phyloP scores from a whole-genome alignment of 1,140 invertebrate species.

The Drosophila bocqueti region DNA sequence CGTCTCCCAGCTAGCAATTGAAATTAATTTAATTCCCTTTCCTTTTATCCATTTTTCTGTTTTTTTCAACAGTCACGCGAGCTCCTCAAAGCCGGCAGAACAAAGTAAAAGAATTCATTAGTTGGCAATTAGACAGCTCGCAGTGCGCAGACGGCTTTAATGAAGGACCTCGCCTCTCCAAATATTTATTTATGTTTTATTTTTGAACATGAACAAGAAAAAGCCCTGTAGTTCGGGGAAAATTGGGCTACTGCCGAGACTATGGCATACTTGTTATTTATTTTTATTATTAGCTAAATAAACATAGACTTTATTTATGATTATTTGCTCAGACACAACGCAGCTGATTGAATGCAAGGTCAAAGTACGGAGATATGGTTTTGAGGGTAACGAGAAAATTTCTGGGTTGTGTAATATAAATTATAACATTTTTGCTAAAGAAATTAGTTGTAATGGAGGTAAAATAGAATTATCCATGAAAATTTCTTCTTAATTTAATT shows the following conservation, averaged over 20 bases:
- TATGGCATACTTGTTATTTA: background rate
- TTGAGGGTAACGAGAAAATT: too few relatives aligned
- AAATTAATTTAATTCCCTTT: conserved; percentile 32
- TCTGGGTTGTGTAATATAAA: background rate
- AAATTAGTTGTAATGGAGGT: background rate
- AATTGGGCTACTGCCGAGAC: background rate
- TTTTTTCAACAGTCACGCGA: conserved; percentile 7
- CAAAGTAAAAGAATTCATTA: conserved; percentile 33
- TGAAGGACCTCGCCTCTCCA: conserved; percentile 24
- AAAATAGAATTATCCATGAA: too few relatives aligned
- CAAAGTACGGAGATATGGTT: background rate
- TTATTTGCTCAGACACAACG: background rate
- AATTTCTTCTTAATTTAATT: background rate
- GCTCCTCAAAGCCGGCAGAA: conserved; percentile 12
- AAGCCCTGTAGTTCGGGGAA: background rate
- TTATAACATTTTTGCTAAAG: background rate
- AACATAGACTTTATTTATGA: background rate
- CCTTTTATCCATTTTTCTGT: background rate
- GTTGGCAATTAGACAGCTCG: conserved; percentile 43
- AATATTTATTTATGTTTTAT: conserved; percentile 58
- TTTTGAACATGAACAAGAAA: conserved; percentile 10
- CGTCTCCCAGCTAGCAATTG: conserved; percentile 13
- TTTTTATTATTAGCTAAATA: background rate
- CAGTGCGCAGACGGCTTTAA: conserved; percentile 35
- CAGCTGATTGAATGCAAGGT: background rate